Base-by-base conservation (phyloP, 2,113 vertebrate species). In the Aphyosemion australe region DNA sequence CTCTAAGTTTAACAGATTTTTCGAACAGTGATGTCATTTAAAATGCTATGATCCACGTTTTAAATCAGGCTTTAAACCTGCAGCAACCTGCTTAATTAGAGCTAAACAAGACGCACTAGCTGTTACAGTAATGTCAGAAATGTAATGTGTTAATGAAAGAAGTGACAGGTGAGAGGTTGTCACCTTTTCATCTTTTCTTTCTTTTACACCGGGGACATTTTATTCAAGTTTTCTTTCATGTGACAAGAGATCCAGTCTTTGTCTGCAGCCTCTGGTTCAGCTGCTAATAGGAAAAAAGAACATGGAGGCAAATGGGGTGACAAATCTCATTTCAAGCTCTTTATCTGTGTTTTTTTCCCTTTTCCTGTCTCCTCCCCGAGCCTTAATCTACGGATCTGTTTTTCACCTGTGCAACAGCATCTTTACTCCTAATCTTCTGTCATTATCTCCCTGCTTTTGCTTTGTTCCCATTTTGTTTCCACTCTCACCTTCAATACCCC, bases 291-390 rank as follows among this genome's bases (percentile, higher is more conserved):
- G 31, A 71, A 65, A 60, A 50, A 57, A 14, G 60, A 31, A 32
- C 56, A 41, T 34, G 19, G 19, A 43, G 19, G 54, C 39, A 57
- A 58, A 31, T 56, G 61, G 51, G 55, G 10, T n/a, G 10, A 75
- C 74, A 82, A 69, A 66, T 47, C 47, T 66, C 66, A 78, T 80
- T 88, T 78, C 80, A 62, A 82, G 69, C 78, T 74, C 48, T 85
- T 76, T 72, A 87, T 84, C 82, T 78, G 75, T 71, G 68, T 79
- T 81, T 69, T 57, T 20, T 32, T n/a, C n/a, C 79, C 71, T 66
- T 65, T 71, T 32, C 65, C 65, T 55, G 65, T 74, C 50, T 76
- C 41, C 69, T 63, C 72, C 63, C 78, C 55, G 75, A 60, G 41
- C 39, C 63, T 74, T 66, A 72, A 80, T 87, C 70, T 72, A 37